Evolutionary conservation across 2,888 invertebrate species (phyloP).

Genomic region (Osmoderma eremita): DNA sequence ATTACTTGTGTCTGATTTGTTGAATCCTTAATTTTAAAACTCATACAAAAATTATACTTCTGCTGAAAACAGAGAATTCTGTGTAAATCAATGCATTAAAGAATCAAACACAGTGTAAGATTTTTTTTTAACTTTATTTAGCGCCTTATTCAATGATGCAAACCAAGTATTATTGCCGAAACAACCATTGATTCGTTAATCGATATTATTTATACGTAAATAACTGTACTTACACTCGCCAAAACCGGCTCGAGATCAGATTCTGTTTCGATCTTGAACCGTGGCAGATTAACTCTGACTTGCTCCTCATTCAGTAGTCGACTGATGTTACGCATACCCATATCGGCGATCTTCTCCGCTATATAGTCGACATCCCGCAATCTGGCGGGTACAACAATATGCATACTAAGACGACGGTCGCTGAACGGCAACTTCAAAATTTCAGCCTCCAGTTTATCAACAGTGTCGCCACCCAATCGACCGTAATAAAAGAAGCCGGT

Average conservation of each 20-base stretch:
- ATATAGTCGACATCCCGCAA: slow-evolving; percentile 69
- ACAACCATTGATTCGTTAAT: too few species aligned
- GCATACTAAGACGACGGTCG: slow-evolving; percentile 75
- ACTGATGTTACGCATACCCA: slow-evolving; percentile 57
- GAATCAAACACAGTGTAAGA: too few species aligned
- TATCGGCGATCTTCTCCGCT: slow-evolving; percentile 60
- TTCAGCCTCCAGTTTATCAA: slow-evolving; percentile 65
- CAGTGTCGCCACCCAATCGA: slow-evolving; percentile 59
- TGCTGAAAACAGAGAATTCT: too few species aligned
- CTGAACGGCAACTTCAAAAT: slow-evolving; percentile 78
- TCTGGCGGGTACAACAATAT: slow-evolving; percentile 78
- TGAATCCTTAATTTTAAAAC: too few species aligned
- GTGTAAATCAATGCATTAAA: too few species aligned
- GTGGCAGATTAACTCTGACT: slow-evolving; percentile 73
- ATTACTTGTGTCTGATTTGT: too few species aligned
- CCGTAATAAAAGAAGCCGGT: slow-evolving; percentile 67
- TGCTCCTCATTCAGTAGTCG: slow-evolving; percentile 60
- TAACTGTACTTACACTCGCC: slow-evolving; percentile 67
- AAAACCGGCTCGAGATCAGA: slow-evolving; percentile 72
- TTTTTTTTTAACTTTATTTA: slow-evolving; percentile 70
- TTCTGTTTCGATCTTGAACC: slow-evolving; percentile 81
- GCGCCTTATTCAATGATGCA: slow-evolving; percentile 68
- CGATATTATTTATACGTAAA: too few species aligned
- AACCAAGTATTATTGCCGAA: too few species aligned
- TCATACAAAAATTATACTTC: too few species aligned